These are phyloP conservation scores for Platypus cylindrus DNA, from an alignment of 2,888 invertebrate species.

Conservation along the genomic window DNA sequence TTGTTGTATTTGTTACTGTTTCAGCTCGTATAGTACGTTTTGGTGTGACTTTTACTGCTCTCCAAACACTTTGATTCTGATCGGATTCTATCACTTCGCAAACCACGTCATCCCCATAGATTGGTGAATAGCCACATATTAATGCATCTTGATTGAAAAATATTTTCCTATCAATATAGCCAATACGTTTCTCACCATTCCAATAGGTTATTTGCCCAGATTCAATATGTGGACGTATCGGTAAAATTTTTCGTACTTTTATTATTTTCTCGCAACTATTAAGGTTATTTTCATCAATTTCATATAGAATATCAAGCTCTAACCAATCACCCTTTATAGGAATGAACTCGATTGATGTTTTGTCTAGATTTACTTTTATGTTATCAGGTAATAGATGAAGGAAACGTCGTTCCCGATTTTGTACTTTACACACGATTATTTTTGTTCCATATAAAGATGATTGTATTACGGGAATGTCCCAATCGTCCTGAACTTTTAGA, in stretches of 20 bases:
- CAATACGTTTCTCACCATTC: constrained; percentile 32
- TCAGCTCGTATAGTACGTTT: constrained; percentile 14
- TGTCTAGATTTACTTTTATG: constrained; percentile 48
- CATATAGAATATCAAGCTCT: constrained; percentile 47
- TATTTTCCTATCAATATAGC: constrained; percentile 45
- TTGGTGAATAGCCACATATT: constrained; percentile 41
- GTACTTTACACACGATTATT: constrained; percentile 34
- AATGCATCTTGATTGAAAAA: constrained; percentile 47
- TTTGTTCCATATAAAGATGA: constrained; percentile 23
- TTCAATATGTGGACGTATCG: constrained; percentile 44
- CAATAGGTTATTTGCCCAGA: constrained; percentile 39
- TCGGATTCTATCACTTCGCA: constrained; percentile 63
- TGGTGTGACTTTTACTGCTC: constrained; percentile 42
- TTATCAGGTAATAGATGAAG: constrained; percentile 41
- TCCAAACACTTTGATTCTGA: constrained; percentile 43
- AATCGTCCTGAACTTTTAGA: constrained; percentile 22
- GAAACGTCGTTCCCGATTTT: constrained; percentile 30
- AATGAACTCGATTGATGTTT: constrained; percentile 48
- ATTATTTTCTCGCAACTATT: constrained; percentile 45
- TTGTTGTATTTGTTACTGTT: neutral
- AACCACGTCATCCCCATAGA: constrained; percentile 48
- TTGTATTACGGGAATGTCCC: constrained; percentile 37
- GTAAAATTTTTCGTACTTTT: constrained; percentile 45
- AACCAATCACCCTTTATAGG: constrained; percentile 61
- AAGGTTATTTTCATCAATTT: constrained; percentile 43